Base-by-base conservation (phyloP, 1,140 invertebrate species). In the Maconellicoccus hirsutus region DNA sequence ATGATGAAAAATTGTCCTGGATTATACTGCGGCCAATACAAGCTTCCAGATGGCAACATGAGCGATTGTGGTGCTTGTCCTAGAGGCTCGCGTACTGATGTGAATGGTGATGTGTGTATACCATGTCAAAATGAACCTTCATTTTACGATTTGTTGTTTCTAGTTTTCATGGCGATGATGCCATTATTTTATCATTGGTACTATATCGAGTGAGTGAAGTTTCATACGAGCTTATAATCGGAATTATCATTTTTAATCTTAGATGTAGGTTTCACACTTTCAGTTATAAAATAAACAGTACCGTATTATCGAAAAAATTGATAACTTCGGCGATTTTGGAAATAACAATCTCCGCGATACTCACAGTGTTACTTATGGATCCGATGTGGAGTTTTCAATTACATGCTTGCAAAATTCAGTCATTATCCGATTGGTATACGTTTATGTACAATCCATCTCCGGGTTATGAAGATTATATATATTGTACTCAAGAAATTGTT, bases 401-500 rank as follows among this genome's bases (percentile, higher is more conserved):
- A 52, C 38, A 26, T 10, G 70, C 72, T 0, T 72, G 72, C 52
- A 70, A 29, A 14, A 72, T 70, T 69, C 42, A 72, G 27, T 71
- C 22, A 19, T 4, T 73, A 59, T 71, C 70, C 26, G 72, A 98
- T 80, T 98, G 95, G 95, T 98, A 98, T 78, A 96, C 95, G 0
- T 79, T 98, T 71, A 82, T 98, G 22, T 91, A 96, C 74, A 98
- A 98, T 83, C 96, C 96, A 25, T 88, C 85, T 75, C 92, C 94
- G 7, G 91, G 96, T 79, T 98, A 96, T 81, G 89, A 91, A 75
- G 83, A 87, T 70, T 90, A 87, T 70, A 79, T 98, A 21, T 87
- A 96, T 80, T 98, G 96, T 80, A 96, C 95, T 0, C 93, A 98
- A 77, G 96, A 98, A 82, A 92, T 94, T 61, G 94, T 98, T 0